These are phyloP conservation scores for Stenoptilia bipunctidactyla DNA, from an alignment of 2,888 invertebrate species.

Conservation along the genomic window DNA sequence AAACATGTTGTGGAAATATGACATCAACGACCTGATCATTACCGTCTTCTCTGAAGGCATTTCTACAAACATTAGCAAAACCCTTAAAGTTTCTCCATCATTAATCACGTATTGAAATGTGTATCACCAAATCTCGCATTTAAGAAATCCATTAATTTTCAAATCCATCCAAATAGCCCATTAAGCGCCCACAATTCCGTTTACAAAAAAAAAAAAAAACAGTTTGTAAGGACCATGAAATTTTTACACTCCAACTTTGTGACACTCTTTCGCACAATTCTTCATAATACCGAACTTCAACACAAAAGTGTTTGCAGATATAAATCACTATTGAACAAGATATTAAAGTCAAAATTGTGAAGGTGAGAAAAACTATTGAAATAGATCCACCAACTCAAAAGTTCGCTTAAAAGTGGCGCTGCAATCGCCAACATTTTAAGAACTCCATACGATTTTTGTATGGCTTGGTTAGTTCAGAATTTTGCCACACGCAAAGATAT, in stretches of 20 bases:
- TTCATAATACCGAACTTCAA: background rate
- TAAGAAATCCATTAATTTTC: slow-evolving; percentile 45
- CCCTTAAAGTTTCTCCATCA: slow-evolving; percentile 15
- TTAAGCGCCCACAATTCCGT: slow-evolving; percentile 59
- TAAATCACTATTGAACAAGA: slow-evolving; percentile 63
- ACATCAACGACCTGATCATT: too few species aligned
- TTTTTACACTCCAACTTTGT: slow-evolving; percentile 28
- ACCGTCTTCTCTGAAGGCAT: too few species aligned
- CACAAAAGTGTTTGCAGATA: slow-evolving; percentile 12
- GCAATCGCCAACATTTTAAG: too few species aligned
- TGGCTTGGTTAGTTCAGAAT: too few species aligned
- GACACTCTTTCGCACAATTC: background rate
- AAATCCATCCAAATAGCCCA: slow-evolving; percentile 41
- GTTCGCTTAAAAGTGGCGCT: background rate
- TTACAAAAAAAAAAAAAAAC: slow-evolving; percentile 19
- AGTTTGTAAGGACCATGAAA: slow-evolving; percentile 44
- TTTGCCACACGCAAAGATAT: too few species aligned
- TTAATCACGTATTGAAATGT: slow-evolving; percentile 28
- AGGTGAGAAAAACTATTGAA: slow-evolving; percentile 46
- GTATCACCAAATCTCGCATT: slow-evolving; percentile 21
- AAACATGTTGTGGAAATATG: too few species aligned
- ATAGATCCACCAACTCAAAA: background rate
- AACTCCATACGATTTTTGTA: too few species aligned
- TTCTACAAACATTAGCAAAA: too few species aligned
- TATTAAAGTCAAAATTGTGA: slow-evolving; percentile 34